phyloP scores from a whole-genome alignment of 2,113 vertebrate genomes.

The Centropus bengalensis region DNA sequence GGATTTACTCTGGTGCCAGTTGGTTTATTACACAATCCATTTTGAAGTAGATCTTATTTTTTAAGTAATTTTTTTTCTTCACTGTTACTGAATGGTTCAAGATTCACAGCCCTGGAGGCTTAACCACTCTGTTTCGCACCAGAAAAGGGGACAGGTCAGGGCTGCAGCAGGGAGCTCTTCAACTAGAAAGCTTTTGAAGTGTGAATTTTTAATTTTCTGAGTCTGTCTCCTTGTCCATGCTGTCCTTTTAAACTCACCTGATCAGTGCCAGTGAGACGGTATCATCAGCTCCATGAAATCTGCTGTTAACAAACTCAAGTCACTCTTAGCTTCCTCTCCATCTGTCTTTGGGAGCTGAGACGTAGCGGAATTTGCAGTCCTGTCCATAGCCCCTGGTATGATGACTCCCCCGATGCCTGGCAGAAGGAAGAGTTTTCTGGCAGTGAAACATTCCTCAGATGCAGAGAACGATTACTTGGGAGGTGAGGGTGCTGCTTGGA shows the following conservation, averaged over 20 bases:
- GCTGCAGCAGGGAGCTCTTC: not conserved
- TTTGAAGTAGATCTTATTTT: not conserved
- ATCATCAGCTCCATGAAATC: not conserved
- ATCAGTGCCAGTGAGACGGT: not conserved
- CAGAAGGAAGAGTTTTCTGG: not conserved
- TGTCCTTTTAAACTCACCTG: not conserved
- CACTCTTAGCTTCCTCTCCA: not conserved
- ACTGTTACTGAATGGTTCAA: not conserved
- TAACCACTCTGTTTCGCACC: not conserved
- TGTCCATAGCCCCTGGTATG: not conserved
- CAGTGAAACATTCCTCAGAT: not conserved
- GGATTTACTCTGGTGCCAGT: slow-evolving; percentile 20
- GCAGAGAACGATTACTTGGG: not conserved
- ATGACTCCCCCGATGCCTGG: not conserved
- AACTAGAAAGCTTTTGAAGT: not conserved
- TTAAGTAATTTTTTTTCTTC: not conserved
- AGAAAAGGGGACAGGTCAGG: not conserved
- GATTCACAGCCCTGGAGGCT: not conserved
- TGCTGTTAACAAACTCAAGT: not conserved
- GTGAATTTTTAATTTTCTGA: not conserved
- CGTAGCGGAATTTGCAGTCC: not conserved
- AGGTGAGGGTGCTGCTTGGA: not conserved
- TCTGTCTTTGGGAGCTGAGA: not conserved
- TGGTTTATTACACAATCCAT: not conserved
- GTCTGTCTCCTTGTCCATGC: not conserved